Conservation (phyloP, 2,888 invertebrate species). For the Dryobota labecula region DNA sequence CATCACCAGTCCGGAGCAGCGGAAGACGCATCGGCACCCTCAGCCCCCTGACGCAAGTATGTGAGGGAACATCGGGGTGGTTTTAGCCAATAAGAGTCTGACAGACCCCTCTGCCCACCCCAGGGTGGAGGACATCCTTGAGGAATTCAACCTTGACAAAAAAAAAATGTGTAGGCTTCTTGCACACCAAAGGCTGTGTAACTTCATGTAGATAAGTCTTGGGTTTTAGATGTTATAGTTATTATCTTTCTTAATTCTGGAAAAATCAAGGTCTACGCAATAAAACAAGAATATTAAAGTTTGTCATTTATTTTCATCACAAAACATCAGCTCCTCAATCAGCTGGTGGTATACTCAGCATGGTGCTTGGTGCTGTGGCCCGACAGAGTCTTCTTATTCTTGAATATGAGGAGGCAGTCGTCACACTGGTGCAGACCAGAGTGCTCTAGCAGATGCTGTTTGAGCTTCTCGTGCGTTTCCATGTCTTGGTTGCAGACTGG, state of each 20-base stretch:
- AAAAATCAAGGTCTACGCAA: background rate
- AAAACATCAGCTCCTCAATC: background rate
- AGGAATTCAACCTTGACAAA: no score
- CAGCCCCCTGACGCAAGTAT: no score
- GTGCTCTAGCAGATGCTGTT: constrained; percentile 37
- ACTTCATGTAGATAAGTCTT: no score
- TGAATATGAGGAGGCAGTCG: constrained; percentile 51
- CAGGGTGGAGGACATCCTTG: no score
- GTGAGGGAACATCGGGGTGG: no score
- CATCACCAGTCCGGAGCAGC: no score
- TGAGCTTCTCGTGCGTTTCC: constrained; percentile 32
- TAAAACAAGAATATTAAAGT: background rate
- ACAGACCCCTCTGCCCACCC: no score
- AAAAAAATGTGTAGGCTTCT: no score
- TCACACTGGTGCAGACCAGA: constrained; percentile 35
- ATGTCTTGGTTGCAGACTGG: constrained; percentile 42
- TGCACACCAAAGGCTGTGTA: no score
- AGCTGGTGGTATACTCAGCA: constrained; percentile 10
- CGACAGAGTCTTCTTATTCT: constrained; percentile 28
- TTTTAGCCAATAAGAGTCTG: no score
- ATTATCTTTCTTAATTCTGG: background rate
- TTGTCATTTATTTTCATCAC: constrained; percentile 5
- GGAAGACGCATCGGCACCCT: no score
- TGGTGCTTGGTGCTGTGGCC: constrained; percentile 32
- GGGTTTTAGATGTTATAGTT: no score